A percentile compares a stretch with the other conserved stretches of the same genome.
These are phyloP conservation scores for Spheniscus humboldti DNA, from an alignment of 2,797 vertebrate species.

Conservation along the genomic window DNA sequence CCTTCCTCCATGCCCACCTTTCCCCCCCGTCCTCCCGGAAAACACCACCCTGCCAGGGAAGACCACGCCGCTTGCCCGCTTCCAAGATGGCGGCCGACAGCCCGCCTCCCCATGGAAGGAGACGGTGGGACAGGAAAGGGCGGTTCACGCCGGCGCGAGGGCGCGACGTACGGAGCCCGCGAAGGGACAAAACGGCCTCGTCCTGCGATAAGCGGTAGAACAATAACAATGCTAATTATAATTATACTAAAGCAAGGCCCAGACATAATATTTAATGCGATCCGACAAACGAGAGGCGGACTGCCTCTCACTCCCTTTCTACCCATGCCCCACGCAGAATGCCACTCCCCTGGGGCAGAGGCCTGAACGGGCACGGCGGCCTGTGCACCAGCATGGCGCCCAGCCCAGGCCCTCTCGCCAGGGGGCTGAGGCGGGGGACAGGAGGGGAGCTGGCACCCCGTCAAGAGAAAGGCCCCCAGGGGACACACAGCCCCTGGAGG, in stretches of 20 bases:
- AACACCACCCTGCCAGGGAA: rapidly evolving
- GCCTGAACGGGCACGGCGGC: rapidly evolving
- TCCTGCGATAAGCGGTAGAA: rapidly evolving
- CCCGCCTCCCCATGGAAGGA: rapidly evolving
- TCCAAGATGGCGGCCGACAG: conserved; percentile 1
- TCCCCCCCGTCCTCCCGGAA: rapidly evolving
- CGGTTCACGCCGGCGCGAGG: neutral
- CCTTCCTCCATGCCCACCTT: rapidly evolving
- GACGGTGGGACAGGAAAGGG: neutral
- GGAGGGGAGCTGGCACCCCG: neutral
- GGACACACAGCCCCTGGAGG: neutral
- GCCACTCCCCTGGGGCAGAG: neutral
- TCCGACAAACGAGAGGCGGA: too few relatives aligned
- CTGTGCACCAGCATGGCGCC: neutral
- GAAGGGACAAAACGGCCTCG: neutral
- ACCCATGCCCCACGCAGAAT: too few relatives aligned
- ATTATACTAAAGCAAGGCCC: rapidly evolving
- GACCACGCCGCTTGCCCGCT: rapidly evolving
- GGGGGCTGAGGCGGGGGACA: too few relatives aligned
- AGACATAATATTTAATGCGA: rapidly evolving
- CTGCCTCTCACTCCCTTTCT: too few relatives aligned
- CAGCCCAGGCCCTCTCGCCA: neutral
- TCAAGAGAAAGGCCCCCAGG: neutral
- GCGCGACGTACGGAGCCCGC: neutral
- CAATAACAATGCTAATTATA: rapidly evolving